Conservation (phyloP, 2,797 vertebrate species). For the Pampus argenteus region DNA sequence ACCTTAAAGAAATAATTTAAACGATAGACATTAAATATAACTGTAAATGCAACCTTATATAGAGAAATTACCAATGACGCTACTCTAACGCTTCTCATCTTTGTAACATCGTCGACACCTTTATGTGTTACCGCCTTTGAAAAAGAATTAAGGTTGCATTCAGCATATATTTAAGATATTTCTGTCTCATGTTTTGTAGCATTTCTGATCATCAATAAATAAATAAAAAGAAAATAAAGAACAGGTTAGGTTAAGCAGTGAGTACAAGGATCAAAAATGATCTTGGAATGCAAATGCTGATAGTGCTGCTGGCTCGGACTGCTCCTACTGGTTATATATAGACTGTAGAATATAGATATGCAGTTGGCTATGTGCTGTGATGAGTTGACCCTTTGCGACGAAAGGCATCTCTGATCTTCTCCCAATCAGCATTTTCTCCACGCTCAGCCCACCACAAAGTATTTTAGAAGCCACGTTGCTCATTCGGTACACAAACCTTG, state of each 20-base stretch:
- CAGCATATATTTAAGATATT: background rate
- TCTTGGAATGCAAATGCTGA: conserved; percentile 42
- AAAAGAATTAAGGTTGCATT: conserved; percentile 2
- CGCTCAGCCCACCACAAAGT: conserved; percentile 32
- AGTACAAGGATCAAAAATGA: conserved; percentile 14
- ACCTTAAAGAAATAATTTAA: too few relatives aligned
- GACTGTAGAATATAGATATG: conserved; percentile 64
- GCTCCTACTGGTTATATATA: conserved; percentile 70
- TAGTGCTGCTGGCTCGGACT: conserved; percentile 34
- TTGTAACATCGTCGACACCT: too few relatives aligned
- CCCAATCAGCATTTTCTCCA: conserved; percentile 56
- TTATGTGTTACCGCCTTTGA: conserved; percentile 3
- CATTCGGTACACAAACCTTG: conserved; percentile 23
- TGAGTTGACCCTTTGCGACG: conserved; percentile 48
- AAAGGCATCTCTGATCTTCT: conserved; percentile 68
- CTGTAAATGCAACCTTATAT: background rate
- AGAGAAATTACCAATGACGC: conserved; percentile 7
- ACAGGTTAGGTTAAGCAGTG: background rate
- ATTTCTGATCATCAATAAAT: conserved; percentile 10
- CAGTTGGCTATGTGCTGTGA: conserved; percentile 57
- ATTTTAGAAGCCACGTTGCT: conserved; percentile 28
- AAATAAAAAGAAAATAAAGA: too few relatives aligned
- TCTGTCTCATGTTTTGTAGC: background rate
- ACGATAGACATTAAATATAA: too few relatives aligned
- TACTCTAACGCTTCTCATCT: too few relatives aligned